Percentiles rank a stretch among this genome's conserved stretches.
Conservation (phyloP, 2,797 vertebrate genomes). For the Ataeniobius toweri region DNA sequence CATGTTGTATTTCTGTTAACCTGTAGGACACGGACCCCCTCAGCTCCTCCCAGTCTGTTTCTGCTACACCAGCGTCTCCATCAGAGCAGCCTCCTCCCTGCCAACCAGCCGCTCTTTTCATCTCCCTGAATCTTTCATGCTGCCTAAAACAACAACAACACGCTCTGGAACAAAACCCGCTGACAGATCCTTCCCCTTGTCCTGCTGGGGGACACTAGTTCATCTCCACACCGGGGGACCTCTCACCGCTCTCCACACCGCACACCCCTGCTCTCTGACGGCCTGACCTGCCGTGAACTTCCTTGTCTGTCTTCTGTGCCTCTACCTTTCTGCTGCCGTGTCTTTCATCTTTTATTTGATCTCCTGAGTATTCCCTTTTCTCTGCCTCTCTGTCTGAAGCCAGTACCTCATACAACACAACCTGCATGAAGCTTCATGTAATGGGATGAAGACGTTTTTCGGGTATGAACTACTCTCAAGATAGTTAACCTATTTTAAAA, state of each 20-base stretch:
- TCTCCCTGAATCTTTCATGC: slow-evolving; percentile 63
- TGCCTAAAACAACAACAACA: slow-evolving; percentile 38
- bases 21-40: slow-evolving; percentile 3
- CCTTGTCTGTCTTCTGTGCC: slow-evolving; percentile 23
- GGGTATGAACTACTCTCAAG: background rate
- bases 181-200: slow-evolving; percentile 28
- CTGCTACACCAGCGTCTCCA: slow-evolving; percentile 17
- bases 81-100: slow-evolving; percentile 11
- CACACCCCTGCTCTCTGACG: slow-evolving; percentile 21
- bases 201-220: slow-evolving; percentile 34
- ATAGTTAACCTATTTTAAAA: background rate
- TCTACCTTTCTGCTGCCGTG: slow-evolving; percentile 29
- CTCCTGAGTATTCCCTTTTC: slow-evolving; percentile 43
- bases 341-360: slow-evolving; percentile 61
- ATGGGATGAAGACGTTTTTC: background rate
- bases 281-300: slow-evolving; percentile 35
- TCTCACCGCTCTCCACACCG: slow-evolving; percentile 20
- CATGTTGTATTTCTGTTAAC: slow-evolving; percentile 2
- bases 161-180: slow-evolving; percentile 26
- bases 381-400: slow-evolving; percentile 49
- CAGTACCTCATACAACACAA: slow-evolving; percentile 18
- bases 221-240: slow-evolving; percentile 41
- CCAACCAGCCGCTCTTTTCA: slow-evolving; percentile 21
- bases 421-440: background rate
- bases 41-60: slow-evolving; percentile 19